Percentiles rank a stretch among this genome's conserved stretches.
phyloP scores from a whole-genome alignment of 2,888 invertebrate species.

The Patella depressa region DNA sequence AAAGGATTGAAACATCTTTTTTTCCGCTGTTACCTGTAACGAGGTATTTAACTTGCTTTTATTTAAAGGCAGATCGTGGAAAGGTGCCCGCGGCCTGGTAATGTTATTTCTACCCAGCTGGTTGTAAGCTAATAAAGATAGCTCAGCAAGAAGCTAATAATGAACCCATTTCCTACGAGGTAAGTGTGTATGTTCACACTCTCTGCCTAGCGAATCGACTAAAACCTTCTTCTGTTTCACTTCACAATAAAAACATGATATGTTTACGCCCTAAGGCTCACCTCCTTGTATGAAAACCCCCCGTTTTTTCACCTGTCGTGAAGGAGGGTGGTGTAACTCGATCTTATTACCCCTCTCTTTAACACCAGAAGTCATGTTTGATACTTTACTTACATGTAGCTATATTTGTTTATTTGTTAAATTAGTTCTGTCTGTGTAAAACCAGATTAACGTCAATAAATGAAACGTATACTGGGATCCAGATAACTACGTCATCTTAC shows the following conservation, averaged over 20 bases:
- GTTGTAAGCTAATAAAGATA: conserved; percentile 5
- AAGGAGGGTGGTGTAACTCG: not conserved
- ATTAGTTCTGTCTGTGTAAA: too few relatives aligned
- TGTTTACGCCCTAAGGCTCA: not conserved
- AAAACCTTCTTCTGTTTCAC: not conserved
- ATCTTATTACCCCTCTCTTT: not conserved
- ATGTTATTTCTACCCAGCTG: conserved; percentile 10
- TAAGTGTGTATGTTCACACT: conserved; percentile 10
- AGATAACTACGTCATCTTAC: too few relatives aligned
- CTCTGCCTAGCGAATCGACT: not conserved
- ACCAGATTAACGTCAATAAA: too few relatives aligned
- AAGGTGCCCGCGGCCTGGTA: not conserved
- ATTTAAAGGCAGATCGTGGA: not conserved
- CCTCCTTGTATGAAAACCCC: not conserved
- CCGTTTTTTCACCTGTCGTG: conserved; percentile 5
- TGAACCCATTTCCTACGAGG: not conserved
- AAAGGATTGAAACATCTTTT: not conserved
- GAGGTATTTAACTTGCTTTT: not conserved
- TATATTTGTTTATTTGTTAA: too few relatives aligned
- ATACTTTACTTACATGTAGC: too few relatives aligned
- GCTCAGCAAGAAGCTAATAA: conserved; percentile 10
- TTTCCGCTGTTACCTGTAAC: not conserved
- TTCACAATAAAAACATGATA: conserved; percentile 3
- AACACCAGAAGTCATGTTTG: too few relatives aligned
- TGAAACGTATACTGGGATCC: too few relatives aligned